phyloP scores from a whole-genome alignment of 2,113 vertebrate species.

The Circaetus gallicus region DNA sequence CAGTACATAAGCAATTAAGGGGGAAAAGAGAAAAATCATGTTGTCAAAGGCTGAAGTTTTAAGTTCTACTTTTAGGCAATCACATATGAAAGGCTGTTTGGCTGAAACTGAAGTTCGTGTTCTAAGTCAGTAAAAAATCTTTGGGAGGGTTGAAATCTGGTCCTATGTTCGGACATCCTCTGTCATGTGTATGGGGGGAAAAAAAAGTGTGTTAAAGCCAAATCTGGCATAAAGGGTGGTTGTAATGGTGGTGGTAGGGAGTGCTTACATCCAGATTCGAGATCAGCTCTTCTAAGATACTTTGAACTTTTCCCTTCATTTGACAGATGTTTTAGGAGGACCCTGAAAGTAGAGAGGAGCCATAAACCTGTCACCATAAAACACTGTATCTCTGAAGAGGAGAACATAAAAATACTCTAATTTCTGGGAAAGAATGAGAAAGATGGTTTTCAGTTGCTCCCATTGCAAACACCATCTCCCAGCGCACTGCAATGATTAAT shows the following conservation, averaged over 20 bases:
- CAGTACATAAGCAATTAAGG: not conserved
- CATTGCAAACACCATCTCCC: not conserved
- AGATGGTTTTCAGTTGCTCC: not conserved
- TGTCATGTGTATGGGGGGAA: not conserved
- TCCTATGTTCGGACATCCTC: not conserved
- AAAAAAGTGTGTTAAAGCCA: not conserved
- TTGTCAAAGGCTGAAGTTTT: not conserved
- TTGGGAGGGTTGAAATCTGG: not conserved
- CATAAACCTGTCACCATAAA: not conserved
- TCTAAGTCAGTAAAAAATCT: not conserved
- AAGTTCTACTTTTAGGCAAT: not conserved
- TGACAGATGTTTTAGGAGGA: not conserved
- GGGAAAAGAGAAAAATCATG: not conserved
- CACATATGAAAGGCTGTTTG: not conserved
- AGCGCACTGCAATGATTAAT: accelerated
- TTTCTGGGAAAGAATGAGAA: not conserved
- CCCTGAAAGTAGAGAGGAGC: not conserved
- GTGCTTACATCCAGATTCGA: not conserved
- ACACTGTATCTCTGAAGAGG: not conserved
- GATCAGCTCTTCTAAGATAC: not conserved
- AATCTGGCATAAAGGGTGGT: not conserved
- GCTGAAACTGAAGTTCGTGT: not conserved
- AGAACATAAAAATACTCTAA: not conserved
- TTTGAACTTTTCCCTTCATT: not conserved
- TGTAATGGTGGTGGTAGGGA: not conserved